These are phyloP conservation scores for Erythrocercus mccallii DNA, from an alignment of 2,113 vertebrate species.

Conservation along the genomic window DNA sequence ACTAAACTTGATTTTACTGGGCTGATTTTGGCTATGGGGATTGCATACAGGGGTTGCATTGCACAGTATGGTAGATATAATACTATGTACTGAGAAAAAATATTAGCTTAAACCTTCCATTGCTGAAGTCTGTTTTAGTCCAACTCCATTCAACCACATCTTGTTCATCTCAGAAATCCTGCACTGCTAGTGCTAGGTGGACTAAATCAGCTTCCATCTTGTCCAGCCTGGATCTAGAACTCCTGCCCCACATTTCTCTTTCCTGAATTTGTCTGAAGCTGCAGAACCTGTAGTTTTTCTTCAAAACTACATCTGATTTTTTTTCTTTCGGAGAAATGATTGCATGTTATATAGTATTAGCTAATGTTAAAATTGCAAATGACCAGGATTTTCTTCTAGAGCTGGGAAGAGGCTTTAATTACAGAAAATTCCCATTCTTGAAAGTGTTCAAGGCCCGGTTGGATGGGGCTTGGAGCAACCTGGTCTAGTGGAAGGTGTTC, in stretches of 20 bases:
- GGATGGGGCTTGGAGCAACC: neutral
- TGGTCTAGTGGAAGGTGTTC: neutral
- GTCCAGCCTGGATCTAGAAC: neutral
- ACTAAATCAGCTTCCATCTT: conserved; percentile 38
- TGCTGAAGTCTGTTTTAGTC: conserved; percentile 2
- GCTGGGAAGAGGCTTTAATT: neutral
- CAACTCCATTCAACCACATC: neutral
- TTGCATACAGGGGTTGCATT: neutral
- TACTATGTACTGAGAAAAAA: neutral
- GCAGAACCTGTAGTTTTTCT: neutral
- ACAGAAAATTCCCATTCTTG: neutral
- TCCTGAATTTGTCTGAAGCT: neutral
- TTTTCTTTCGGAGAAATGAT: neutral
- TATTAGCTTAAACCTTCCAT: conserved; percentile 45
- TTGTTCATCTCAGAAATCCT: neutral
- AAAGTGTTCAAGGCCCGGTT: neutral
- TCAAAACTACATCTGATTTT: neutral
- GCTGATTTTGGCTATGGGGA: conserved; percentile 53
- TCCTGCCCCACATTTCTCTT: neutral
- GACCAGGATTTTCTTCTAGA: neutral
- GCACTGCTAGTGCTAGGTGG: neutral
- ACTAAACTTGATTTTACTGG: neutral
- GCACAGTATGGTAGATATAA: neutral
- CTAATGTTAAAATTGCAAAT: neutral
- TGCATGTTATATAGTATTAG: neutral